These are phyloP conservation scores for Micrasema longulum DNA, from an alignment of 1,140 invertebrate species.

Conservation along the genomic window DNA sequence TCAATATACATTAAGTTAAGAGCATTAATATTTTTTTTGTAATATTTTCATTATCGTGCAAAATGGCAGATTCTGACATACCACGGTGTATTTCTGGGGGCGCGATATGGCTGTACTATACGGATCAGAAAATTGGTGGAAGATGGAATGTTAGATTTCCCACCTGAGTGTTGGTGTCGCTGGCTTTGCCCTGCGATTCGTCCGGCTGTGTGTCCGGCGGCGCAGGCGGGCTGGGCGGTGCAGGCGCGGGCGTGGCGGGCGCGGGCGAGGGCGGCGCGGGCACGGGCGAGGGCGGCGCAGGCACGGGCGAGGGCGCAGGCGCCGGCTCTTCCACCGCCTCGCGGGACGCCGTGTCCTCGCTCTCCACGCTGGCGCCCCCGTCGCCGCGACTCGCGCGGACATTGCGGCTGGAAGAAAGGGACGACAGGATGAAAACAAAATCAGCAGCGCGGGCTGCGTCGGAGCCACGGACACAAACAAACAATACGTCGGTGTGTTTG, in stretches of 20 bases:
- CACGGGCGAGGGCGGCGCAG: constrained; percentile 57
- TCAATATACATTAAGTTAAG: too few species aligned
- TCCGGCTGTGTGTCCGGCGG: constrained; percentile 62
- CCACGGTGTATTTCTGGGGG: too few species aligned
- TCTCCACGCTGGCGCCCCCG: constrained; percentile 43
- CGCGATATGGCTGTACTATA: not conserved
- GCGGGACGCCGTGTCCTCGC: constrained; percentile 72
- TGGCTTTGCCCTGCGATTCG: constrained; percentile 68
- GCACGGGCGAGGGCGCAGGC: constrained; percentile 34
- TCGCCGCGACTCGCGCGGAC: constrained; percentile 56
- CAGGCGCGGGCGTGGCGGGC: constrained; percentile 56
- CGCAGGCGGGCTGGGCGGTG: constrained; percentile 60
- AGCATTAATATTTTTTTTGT: too few species aligned
- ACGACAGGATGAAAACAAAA: too few species aligned
- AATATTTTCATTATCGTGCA: too few species aligned
- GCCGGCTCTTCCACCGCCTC: constrained; percentile 46
- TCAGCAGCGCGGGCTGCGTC: too few species aligned
- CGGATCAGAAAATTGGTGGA: not conserved
- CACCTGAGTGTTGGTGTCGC: constrained; percentile 68
- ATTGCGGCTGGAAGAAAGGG: too few species aligned
- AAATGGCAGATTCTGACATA: constrained; percentile 4
- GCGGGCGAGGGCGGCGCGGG: constrained; percentile 58
- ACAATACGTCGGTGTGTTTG: too few species aligned
- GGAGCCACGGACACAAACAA: too few species aligned
- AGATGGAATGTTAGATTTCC: not conserved